Percentiles rank a stretch among this genome's conserved stretches.
These are phyloP conservation scores for Morphnarchus princeps DNA, from an alignment of 2,113 vertebrate genomes.

Conservation along the genomic window DNA sequence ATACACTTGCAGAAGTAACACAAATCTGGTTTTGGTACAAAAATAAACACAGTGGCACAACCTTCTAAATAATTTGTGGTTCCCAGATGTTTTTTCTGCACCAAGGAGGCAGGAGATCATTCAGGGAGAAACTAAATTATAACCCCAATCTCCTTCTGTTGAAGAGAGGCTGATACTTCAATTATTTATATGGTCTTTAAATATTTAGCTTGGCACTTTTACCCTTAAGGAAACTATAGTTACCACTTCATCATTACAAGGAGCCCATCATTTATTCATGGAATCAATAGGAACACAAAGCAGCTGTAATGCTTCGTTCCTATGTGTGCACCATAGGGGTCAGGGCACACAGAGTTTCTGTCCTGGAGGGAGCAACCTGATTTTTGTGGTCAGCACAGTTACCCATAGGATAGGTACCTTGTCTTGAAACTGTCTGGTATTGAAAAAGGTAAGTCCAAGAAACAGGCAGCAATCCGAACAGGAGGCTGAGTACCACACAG, in stretches of 20 bases:
- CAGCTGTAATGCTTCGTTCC: background rate
- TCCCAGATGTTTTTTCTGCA: background rate
- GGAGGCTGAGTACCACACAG: background rate
- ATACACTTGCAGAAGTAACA: background rate
- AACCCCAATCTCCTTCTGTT: background rate
- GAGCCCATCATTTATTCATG: constrained; percentile 17
- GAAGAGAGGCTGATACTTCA: background rate
- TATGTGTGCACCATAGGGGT: background rate
- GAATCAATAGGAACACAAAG: constrained; percentile 12
- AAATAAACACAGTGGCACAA: background rate
- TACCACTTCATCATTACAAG: background rate
- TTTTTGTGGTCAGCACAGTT: background rate
- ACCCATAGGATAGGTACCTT: fast-evolving
- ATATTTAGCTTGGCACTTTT: constrained; percentile 10
- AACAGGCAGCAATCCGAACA: background rate
- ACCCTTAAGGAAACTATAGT: constrained; percentile 19
- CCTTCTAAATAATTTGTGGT: background rate
- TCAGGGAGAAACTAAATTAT: background rate
- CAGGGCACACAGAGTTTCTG: background rate
- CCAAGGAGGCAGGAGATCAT: background rate
- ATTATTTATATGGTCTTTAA: constrained; percentile 39
- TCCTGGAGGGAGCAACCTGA: background rate
- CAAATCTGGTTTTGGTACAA: background rate
- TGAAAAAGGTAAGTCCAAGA: background rate
- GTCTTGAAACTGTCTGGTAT: background rate